These are phyloP conservation scores for Macrosiphum euphorbiae DNA, from an alignment of 2,888 invertebrate genomes.

Conservation along the genomic window DNA sequence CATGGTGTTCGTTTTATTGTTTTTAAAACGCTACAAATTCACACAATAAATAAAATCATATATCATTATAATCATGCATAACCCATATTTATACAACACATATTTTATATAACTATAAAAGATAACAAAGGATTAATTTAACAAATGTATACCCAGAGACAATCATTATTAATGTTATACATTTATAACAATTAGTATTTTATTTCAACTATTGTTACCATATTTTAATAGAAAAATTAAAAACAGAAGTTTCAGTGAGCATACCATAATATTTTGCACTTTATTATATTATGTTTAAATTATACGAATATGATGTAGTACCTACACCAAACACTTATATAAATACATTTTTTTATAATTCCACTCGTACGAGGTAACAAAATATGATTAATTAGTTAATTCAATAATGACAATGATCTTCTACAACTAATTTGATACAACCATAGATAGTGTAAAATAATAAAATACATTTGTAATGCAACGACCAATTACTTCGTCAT, in stretches of 20 bases:
- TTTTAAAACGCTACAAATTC: constrained; percentile 22
- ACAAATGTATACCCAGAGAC: neutral
- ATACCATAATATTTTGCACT: neutral
- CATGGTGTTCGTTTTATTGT: constrained; percentile 38
- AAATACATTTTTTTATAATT: neutral
- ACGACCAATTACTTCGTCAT: neutral
- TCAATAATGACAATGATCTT: neutral
- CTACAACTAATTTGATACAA: neutral
- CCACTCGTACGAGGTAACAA: neutral
- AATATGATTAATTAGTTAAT: neutral
- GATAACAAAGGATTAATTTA: constrained; percentile 52
- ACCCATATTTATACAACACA: constrained; percentile 17
- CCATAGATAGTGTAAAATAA: neutral
- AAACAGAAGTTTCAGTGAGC: neutral
- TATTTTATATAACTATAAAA: constrained; percentile 25
- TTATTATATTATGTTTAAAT: neutral
- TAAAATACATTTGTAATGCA: neutral
- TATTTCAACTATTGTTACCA: neutral
- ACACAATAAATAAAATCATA: constrained; percentile 36
- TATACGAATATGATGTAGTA: neutral
- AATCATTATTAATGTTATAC: constrained; percentile 18
- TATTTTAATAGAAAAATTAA: neutral
- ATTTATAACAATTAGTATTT: constrained; percentile 19
- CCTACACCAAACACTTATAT: neutral
- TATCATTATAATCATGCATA: constrained; percentile 23